These are phyloP conservation scores for Chelonus formosanus DNA, from an alignment of 2,888 invertebrate genomes.

Conservation along the genomic window DNA sequence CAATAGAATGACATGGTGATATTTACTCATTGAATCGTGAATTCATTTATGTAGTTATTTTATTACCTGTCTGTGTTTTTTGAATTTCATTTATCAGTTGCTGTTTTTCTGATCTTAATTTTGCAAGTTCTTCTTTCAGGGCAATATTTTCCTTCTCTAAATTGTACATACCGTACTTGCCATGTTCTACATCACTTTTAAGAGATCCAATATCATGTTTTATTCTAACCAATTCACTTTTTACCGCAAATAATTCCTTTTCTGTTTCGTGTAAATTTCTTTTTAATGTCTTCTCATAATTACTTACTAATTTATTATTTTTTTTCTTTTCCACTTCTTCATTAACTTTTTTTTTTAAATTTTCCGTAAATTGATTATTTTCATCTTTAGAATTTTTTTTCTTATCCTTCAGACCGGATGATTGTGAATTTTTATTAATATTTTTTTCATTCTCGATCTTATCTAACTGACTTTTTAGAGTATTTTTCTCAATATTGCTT, in stretches of 20 bases:
- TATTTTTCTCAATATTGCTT: conserved; percentile 8
- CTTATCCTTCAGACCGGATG: background rate
- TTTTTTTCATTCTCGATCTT: conserved; percentile 27
- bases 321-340: conserved; percentile 2
- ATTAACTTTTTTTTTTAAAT: background rate
- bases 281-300: conserved; percentile 29
- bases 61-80: too few species aligned
- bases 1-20: too few species aligned
- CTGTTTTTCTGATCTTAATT: conserved; percentile 32
- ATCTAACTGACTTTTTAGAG: conserved; percentile 27
- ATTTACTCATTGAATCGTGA: too few species aligned
- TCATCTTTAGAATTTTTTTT: background rate
- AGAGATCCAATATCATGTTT: conserved; percentile 41
- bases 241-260: conserved; percentile 45
- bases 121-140: conserved; percentile 46
- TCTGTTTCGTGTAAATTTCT: conserved; percentile 31
- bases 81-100: too few species aligned
- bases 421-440: background rate
- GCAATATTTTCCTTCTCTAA: conserved; percentile 44
- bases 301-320: conserved; percentile 14
- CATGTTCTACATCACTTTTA: conserved; percentile 37
- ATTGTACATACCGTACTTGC: conserved; percentile 35
- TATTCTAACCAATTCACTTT: conserved; percentile 43
- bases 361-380: conserved; percentile 30
- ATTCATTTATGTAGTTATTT: too few species aligned